These are phyloP conservation scores for Lottia gigantea DNA, from an alignment of 2,888 invertebrate genomes.

Conservation along the genomic window DNA sequence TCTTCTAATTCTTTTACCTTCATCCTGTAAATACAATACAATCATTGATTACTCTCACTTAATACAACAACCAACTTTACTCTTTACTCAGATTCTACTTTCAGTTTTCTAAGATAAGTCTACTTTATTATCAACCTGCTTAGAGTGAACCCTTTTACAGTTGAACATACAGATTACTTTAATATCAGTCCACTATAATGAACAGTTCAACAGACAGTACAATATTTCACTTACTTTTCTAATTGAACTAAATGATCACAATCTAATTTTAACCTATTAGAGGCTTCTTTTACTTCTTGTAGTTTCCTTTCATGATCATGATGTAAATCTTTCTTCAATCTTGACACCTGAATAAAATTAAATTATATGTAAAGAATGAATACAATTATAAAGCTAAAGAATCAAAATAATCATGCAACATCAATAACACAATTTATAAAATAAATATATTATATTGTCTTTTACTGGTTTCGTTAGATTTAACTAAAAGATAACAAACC, in stretches of 20 bases:
- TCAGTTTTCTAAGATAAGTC: too few relatives aligned
- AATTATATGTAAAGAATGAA: background rate
- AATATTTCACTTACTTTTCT: constrained; percentile 57
- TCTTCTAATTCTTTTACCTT: constrained; percentile 62
- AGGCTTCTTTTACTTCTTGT: constrained; percentile 68
- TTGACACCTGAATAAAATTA: constrained; percentile 50
- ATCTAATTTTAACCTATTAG: constrained; percentile 67
- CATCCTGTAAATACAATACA: constrained; percentile 44
- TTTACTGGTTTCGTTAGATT: background rate
- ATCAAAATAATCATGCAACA: background rate
- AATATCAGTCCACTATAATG: too few relatives aligned
- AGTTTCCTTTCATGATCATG: constrained; percentile 66
- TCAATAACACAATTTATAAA: background rate
- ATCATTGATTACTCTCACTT: background rate
- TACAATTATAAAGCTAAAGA: background rate
- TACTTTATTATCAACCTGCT: too few relatives aligned
- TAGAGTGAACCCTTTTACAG: too few relatives aligned
- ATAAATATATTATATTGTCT: background rate
- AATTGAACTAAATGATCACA: constrained; percentile 66
- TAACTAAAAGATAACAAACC: constrained; percentile 40
- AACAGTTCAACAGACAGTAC: too few relatives aligned
- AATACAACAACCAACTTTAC: too few relatives aligned
- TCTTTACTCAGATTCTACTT: too few relatives aligned
- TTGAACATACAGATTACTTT: too few relatives aligned
- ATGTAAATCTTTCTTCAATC: constrained; percentile 60